These are phyloP conservation scores for Papilio dardanus DNA, from an alignment of 1,140 invertebrate species.

Conservation along the genomic window DNA sequence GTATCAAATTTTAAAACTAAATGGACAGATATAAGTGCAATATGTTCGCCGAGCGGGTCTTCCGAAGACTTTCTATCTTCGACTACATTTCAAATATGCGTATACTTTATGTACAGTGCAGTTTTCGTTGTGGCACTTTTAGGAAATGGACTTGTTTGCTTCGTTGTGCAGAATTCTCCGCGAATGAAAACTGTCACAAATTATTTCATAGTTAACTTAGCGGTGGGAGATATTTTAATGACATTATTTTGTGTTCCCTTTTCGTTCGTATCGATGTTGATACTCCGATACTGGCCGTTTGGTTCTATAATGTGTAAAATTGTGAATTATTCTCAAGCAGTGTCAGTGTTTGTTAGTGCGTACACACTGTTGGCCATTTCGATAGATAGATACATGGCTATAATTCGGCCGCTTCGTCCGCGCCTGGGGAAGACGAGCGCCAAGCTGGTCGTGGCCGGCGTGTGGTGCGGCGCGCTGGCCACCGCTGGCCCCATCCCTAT, in stretches of 20 bases:
- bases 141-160: conserved; percentile 92
- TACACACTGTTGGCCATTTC: conserved; percentile 94
- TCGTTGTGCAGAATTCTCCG: conserved; percentile 89
- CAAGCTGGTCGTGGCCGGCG: conserved; percentile 87
- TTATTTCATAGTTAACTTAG: conserved; percentile 93
- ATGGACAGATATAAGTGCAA: conserved; percentile 31
- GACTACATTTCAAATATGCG: conserved; percentile 84
- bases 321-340: conserved; percentile 90
- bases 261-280: conserved; percentile 89
- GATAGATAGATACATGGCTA: conserved; percentile 93
- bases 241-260: conserved; percentile 94
- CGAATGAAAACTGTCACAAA: conserved; percentile 94
- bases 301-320: conserved; percentile 89
- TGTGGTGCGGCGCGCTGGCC: conserved; percentile 91
- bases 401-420: conserved; percentile 92
- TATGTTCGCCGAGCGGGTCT: conserved; percentile 42
- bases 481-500: conserved; percentile 92
- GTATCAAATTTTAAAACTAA: conserved; percentile 22
- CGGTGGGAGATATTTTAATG: conserved; percentile 93
- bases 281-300: conserved; percentile 92
- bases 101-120: conserved; percentile 89
- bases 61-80: conserved; percentile 58
- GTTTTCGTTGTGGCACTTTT: conserved; percentile 89
- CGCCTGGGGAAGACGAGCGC: conserved; percentile 88
- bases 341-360: conserved; percentile 92